phyloP scores from a whole-genome alignment of 2,888 invertebrate genomes.

The Clanis bilineata region DNA sequence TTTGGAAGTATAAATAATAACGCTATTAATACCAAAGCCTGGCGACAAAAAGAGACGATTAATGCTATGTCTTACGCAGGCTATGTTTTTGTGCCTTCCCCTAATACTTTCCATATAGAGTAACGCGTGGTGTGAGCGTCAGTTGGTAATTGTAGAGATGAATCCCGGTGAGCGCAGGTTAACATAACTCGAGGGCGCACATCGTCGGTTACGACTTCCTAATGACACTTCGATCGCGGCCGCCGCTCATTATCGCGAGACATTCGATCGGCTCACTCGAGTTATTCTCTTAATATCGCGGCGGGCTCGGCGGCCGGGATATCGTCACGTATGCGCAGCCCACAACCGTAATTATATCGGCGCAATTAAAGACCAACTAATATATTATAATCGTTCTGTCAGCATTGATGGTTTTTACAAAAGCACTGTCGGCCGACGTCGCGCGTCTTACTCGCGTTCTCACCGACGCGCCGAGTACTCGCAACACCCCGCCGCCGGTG shows the following conservation, averaged over 20 bases:
- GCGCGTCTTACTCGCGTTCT: constrained; percentile 54
- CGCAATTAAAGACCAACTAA: constrained; percentile 80
- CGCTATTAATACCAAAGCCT: neutral
- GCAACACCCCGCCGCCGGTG: constrained; percentile 39
- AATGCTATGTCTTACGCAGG: neutral
- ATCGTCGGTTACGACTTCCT: constrained; percentile 77
- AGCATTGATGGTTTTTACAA: constrained; percentile 74
- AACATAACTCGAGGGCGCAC: constrained; percentile 74
- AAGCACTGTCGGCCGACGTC: constrained; percentile 61
- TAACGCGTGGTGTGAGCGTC: constrained; percentile 3
- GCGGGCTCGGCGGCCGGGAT: constrained; percentile 69
- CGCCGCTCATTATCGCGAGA: constrained; percentile 77
- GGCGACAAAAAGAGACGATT: neutral
- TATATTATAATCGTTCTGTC: constrained; percentile 81
- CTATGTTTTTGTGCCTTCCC: constrained; percentile 25
- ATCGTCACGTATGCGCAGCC: constrained; percentile 77
- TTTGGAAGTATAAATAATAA: too few species aligned
- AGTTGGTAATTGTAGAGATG: constrained; percentile 69
- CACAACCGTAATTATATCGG: constrained; percentile 78
- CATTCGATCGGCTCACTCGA: constrained; percentile 74
- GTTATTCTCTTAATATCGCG: constrained; percentile 79
- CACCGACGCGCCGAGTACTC: constrained; percentile 44
- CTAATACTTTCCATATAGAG: constrained; percentile 38
- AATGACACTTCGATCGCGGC: constrained; percentile 79
- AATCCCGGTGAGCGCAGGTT: constrained; percentile 63